phyloP scores from a whole-genome alignment of 1,140 invertebrate genomes.

The Aphaenogaster rudis region DNA sequence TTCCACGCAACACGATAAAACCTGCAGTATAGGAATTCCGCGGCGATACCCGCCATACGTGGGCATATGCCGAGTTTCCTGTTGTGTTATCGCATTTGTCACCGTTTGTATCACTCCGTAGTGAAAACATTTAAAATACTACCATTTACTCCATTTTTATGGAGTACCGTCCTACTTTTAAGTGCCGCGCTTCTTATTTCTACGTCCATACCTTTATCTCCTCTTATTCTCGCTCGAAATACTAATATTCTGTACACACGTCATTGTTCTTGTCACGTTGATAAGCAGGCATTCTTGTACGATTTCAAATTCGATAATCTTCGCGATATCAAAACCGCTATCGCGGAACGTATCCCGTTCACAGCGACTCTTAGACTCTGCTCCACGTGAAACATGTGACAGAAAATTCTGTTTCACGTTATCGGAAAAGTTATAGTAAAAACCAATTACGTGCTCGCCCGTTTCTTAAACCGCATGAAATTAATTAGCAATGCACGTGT shows the following conservation, averaged over 20 bases:
- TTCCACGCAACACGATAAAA: conserved; percentile 45
- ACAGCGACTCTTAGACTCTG: background rate
- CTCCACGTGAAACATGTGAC: background rate
- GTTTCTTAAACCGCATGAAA: background rate
- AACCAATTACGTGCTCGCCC: background rate
- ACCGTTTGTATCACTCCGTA: background rate
- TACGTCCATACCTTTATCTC: no score
- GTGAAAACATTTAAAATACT: conserved; percentile 35
- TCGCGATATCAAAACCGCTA: conserved; percentile 13
- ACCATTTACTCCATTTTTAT: background rate
- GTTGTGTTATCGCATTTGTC: conserved; percentile 57
- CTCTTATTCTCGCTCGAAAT: background rate
- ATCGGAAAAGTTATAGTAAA: background rate
- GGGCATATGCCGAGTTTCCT: conserved; percentile 65
- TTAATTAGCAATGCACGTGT: background rate
- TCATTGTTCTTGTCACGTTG: background rate
- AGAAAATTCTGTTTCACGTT: background rate
- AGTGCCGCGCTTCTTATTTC: background rate
- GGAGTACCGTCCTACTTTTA: background rate
- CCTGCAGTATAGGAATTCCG: conserved; percentile 18
- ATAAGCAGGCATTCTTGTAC: background rate
- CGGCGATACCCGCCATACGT: conserved; percentile 57
- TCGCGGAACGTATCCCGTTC: background rate
- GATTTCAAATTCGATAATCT: conserved; percentile 12
- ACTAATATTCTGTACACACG: background rate